These are phyloP conservation scores for Thalassoma bifasciatum DNA, from an alignment of 2,113 vertebrate species.

Conservation along the genomic window DNA sequence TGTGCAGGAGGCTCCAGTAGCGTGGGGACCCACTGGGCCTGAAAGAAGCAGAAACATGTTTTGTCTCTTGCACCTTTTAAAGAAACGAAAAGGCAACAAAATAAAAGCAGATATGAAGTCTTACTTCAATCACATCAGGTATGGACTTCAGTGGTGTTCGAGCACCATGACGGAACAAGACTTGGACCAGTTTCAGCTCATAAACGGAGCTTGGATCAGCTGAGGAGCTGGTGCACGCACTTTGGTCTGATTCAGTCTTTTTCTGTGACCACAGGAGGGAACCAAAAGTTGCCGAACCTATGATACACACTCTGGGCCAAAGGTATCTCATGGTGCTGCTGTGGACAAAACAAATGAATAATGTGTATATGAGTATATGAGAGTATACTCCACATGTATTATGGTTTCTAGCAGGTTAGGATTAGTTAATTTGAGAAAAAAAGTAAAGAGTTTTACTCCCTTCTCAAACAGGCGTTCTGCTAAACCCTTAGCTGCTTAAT, in stretches of 20 bases:
- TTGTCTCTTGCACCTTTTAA: background rate
- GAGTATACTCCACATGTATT: too few relatives aligned
- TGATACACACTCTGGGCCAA: constrained; percentile 73
- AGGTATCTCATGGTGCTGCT: constrained; percentile 71
- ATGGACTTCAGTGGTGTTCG: constrained; percentile 90
- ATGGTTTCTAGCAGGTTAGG: too few relatives aligned
- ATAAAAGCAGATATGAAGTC: background rate
- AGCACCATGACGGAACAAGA: constrained; percentile 91
- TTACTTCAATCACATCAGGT: constrained; percentile 85
- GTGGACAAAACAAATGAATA: constrained; percentile 17
- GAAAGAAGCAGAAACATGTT: background rate
- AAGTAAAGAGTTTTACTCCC: too few relatives aligned
- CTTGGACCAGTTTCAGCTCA: constrained; percentile 88
- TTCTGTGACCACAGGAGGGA: constrained; percentile 79
- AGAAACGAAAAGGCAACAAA: background rate
- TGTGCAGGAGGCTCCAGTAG: constrained; percentile 87
- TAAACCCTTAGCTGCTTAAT: too few relatives aligned
- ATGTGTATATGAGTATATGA: background rate
- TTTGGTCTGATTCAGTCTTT: constrained; percentile 49
- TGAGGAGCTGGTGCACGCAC: background rate
- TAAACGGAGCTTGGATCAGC: constrained; percentile 49
- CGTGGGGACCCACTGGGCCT: constrained; percentile 88
- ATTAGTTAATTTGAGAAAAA: too few relatives aligned
- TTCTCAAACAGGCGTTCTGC: too few relatives aligned
- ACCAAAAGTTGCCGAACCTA: constrained; percentile 78